Evolutionary conservation across 2,113 vertebrate species (phyloP), one percentile per base, ranked within the genome.

Genomic region (Rhinichthys klamathensis): DNA sequence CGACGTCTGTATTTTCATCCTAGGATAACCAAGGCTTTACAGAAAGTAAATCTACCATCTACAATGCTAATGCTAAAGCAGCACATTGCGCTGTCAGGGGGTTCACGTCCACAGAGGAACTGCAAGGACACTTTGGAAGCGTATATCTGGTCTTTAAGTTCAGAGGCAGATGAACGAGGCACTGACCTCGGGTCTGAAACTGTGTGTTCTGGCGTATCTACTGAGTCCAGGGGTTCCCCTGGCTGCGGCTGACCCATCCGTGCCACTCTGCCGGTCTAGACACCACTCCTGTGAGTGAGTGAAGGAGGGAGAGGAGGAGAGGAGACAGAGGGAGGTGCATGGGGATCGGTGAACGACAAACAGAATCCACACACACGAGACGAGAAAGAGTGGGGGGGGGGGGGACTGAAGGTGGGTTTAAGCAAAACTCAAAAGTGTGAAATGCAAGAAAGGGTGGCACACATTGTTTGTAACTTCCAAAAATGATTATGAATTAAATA

Each of bases 131-230:
- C 4, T 27, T 38, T 16, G 72, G 12, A 76, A 54, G 12, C 7
- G 27, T 30, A 32, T 32, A 32, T 32, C n/a, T 25, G 23, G 21
- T 87, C 85, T 88, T 69, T 63, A 79, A 69, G 84, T 87, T 84
- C 80, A 63, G 86, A 90, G 89, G 91, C 88, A 88, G 87, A 89
- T 88, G 89, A 82, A 89, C 92, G 91, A 93, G 92, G 92, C 91
- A 96, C 97, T 98, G 94, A 99, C 98, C 98, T 99, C 97, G 92
- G 96, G 92, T 94, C 92, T 96, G 94, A 98, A 95, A 96, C 95
- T 95, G 96, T 96, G 96, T 87, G 95, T 94, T 94, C 95, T 95
- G 95, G 94, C 93, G 96, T 95, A 94, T 94, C 95, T 97, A 92
- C 93, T 93, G 93, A 96, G 96, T 96, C 97, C 98, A 38, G 96